phyloP scores from a whole-genome alignment of 2,888 invertebrate species.

The Halocaridina rubra region DNA sequence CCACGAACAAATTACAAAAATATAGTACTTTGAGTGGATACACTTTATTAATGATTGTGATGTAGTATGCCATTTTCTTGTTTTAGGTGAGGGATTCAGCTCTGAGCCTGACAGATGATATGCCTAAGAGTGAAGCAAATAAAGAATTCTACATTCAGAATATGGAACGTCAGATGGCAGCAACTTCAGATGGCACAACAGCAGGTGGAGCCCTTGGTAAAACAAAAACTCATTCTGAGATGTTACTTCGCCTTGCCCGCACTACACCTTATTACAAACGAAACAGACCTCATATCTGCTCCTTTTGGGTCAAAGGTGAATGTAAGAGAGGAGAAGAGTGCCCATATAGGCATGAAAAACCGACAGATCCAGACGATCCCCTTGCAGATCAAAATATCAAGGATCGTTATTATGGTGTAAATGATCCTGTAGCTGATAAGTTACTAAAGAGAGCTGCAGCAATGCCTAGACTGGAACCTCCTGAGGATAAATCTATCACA shows the following conservation, averaged over 20 bases:
- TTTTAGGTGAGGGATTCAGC: slow-evolving; percentile 84
- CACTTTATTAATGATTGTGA: too few species aligned
- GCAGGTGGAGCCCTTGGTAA: slow-evolving; percentile 71
- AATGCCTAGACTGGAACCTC: slow-evolving; percentile 93
- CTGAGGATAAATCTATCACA: slow-evolving; percentile 95
- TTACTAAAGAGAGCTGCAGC: slow-evolving; percentile 89
- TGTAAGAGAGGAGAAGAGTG: slow-evolving; percentile 96
- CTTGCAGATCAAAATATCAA: slow-evolving; percentile 95
- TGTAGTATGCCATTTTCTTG: too few species aligned
- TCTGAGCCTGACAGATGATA: slow-evolving; percentile 87
- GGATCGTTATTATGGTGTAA: slow-evolving; percentile 91
- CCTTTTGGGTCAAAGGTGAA: slow-evolving; percentile 98
- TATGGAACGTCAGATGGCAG: slow-evolving; percentile 73
- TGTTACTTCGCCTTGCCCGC: slow-evolving; percentile 87
- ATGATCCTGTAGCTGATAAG: slow-evolving; percentile 96
- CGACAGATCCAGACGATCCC: slow-evolving; percentile 96
- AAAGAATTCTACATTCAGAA: slow-evolving; percentile 95
- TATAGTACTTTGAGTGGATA: too few species aligned
- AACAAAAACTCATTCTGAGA: slow-evolving; percentile 82
- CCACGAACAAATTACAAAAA: too few species aligned
- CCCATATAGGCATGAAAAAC: slow-evolving; percentile 95
- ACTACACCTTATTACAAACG: slow-evolving; percentile 95
- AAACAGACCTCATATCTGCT: slow-evolving; percentile 94
- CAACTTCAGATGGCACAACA: slow-evolving; percentile 62
- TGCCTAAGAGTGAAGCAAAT: slow-evolving; percentile 94